Conservation (phyloP, 2,113 vertebrate species). For the Callopanchax toddi region DNA sequence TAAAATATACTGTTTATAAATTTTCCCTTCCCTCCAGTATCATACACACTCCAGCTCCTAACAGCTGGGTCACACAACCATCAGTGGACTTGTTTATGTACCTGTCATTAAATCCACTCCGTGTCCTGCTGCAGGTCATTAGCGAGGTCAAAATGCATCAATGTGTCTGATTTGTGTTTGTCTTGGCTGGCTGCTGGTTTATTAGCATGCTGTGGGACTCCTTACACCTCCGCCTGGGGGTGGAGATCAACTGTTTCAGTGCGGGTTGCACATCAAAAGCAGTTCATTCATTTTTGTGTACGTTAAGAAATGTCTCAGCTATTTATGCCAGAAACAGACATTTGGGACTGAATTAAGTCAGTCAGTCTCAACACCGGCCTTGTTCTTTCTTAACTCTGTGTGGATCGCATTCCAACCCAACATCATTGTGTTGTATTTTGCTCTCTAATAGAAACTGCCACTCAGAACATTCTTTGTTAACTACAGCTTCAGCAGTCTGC, state of each 20-base stretch:
- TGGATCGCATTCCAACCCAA: constrained; percentile 12
- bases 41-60: not conserved
- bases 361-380: constrained; percentile 32
- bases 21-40: too few species aligned
- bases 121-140: constrained; percentile 38
- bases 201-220: constrained; percentile 58
- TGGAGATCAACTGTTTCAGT: constrained; percentile 20
- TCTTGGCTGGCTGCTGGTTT: constrained; percentile 43
- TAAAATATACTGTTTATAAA: too few species aligned
- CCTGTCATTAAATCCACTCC: constrained; percentile 49
- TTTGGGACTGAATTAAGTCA: constrained; percentile 35
- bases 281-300: constrained; percentile 28
- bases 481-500: not conserved
- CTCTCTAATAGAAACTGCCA: constrained; percentile 28
- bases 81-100: constrained; percentile 52
- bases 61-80: constrained; percentile 26
- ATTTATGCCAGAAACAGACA: constrained; percentile 19
- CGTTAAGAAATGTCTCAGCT: constrained; percentile 32
- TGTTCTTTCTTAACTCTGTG: constrained; percentile 17
- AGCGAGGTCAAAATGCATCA: constrained; percentile 50
- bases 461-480: constrained; percentile 20
- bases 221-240: constrained; percentile 18
- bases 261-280: constrained; percentile 28
- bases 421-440: constrained; percentile 10
- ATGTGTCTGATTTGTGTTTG: constrained; percentile 58